These are phyloP conservation scores for Seriola rivoliana DNA, from an alignment of 2,113 vertebrate species.

Conservation along the genomic window DNA sequence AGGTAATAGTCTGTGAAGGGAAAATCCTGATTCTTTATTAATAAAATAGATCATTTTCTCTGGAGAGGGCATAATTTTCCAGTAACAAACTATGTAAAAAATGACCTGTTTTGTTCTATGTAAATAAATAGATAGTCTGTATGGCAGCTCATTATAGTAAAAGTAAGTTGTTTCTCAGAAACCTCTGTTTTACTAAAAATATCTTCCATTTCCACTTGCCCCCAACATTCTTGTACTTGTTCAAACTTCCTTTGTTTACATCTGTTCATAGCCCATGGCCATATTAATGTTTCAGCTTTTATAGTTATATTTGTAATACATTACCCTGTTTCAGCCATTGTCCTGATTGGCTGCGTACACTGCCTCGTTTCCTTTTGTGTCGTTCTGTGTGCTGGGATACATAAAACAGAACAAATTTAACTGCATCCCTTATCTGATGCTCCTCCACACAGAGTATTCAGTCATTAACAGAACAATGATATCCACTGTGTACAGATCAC, in stretches of 20 bases:
- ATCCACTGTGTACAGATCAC: neutral
- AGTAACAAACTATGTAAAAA: neutral
- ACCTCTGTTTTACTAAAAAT: neutral
- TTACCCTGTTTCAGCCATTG: neutral
- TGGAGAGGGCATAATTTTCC: neutral
- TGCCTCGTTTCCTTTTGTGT: neutral
- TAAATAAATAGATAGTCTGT: no score
- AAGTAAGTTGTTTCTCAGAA: no score
- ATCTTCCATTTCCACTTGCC: neutral
- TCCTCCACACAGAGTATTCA: neutral
- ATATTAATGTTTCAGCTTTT: neutral
- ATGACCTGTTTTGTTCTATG: neutral
- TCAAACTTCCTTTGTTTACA: neutral
- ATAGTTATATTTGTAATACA: neutral
- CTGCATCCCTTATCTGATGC: neutral
- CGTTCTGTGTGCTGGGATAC: neutral
- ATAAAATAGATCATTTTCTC: neutral
- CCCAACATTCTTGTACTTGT: no score
- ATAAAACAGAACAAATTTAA: neutral
- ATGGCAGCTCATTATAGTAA: no score
- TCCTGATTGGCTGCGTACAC: neutral
- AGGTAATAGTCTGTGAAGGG: neutral
- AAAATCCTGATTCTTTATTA: no score
- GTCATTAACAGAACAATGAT: neutral
- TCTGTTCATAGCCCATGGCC: neutral